Conservation (phyloP, 2,797 vertebrate genomes). For the Pipistrellus nathusii region DNA sequence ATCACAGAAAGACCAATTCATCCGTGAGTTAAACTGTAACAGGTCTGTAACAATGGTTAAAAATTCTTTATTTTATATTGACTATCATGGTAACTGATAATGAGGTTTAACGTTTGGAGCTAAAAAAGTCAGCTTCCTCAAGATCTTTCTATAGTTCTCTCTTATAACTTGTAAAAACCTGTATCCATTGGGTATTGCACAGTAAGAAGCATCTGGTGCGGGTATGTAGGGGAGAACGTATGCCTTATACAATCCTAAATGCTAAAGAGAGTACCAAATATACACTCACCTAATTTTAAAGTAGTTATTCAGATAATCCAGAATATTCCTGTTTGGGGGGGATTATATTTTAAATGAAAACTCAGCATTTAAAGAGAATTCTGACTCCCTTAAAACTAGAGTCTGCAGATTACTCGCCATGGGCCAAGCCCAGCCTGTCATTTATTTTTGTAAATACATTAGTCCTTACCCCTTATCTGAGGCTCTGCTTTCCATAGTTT, state of each 20-base stretch:
- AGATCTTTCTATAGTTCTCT: neutral
- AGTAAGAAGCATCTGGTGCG: neutral
- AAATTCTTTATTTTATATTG: slow-evolving; percentile 5
- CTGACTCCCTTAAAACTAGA: neutral
- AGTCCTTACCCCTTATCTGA: neutral
- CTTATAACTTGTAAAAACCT: neutral
- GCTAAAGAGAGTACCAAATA: neutral
- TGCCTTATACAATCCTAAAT: neutral
- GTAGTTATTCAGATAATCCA: neutral
- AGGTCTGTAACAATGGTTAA: neutral
- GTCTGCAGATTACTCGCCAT: neutral
- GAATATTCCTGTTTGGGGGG: neutral
- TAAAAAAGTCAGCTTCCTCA: neutral
- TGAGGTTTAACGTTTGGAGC: neutral
- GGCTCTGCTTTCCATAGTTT: neutral
- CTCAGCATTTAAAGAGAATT: neutral
- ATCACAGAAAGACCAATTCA: neutral
- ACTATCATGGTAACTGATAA: neutral
- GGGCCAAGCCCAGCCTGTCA: neutral
- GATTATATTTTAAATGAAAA: neutral
- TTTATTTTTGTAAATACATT: neutral
- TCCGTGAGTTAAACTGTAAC: neutral
- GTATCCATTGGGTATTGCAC: neutral
- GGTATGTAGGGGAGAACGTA: neutral
- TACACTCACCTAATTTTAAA: neutral